phyloP scores from a whole-genome alignment of 35 echinoderm and acorn worm species.

The Acanthaster planci region DNA sequence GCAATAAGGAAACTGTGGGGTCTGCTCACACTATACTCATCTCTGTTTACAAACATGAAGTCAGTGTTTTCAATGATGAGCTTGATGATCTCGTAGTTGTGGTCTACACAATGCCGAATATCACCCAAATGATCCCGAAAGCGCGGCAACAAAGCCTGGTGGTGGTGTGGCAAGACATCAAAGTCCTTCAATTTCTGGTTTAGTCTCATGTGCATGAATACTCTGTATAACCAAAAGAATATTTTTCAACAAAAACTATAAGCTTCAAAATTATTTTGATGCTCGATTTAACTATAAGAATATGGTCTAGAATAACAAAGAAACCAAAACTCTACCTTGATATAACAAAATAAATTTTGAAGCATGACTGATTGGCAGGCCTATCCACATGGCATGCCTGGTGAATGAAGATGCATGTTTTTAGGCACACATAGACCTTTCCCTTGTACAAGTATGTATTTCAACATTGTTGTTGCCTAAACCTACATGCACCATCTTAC shows the following conservation, averaged over 20 bases:
- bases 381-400: no score
- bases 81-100: conserved; percentile 85
- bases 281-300: no score
- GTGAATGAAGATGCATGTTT: no score
- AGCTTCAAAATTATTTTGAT: no score
- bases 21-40: conserved; percentile 34
- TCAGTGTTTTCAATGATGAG: conserved; percentile 71
- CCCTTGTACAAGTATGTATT: no score
- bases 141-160: conserved; percentile 67
- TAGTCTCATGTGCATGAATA: conserved; percentile 58
- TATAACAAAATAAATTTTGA: no score
- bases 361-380: no score
- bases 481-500: no score
- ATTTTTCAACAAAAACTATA: neutral
- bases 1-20: neutral
- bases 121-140: conserved; percentile 56
- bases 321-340: no score
- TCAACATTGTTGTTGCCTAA: no score
- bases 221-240: conserved; percentile 48
- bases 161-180: conserved; percentile 52
- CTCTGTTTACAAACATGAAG: conserved; percentile 92
- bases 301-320: no score
- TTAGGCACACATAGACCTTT: no score
- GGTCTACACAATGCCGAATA: conserved; percentile 64
- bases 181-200: conserved; percentile 63